A percentile compares a stretch with the other conserved stretches of the same genome.
Conservation (phyloP, 2,797 vertebrate species). For the Fistularia commersonii region DNA sequence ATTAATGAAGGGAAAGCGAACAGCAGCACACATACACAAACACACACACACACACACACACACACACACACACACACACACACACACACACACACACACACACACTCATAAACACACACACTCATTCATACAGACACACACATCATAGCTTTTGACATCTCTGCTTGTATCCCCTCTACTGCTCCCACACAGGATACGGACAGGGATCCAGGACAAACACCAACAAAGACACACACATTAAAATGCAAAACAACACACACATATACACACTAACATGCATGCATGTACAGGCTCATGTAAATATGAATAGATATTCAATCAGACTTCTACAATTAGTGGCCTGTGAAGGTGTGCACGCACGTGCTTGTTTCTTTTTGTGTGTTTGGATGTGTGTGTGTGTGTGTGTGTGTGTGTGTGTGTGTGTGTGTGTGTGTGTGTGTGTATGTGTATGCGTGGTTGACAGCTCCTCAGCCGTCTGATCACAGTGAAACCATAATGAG, state of each 20-base stretch:
- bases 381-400: constrained; percentile 13
- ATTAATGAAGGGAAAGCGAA: constrained; percentile 58
- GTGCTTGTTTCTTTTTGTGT: constrained; percentile 18
- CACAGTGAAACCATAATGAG: constrained; percentile 74
- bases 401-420: constrained; percentile 18
- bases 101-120: constrained; percentile 29
- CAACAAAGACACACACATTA: too few species aligned
- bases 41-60: constrained; percentile 27
- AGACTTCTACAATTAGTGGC: too few species aligned
- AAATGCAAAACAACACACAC: too few species aligned
- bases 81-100: constrained; percentile 3
- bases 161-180: constrained; percentile 59
- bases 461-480: constrained; percentile 69
- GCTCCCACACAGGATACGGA: constrained; percentile 22
- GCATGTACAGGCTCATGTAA: too few species aligned
- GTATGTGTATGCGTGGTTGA: constrained; percentile 56
- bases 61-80: constrained; percentile 12
- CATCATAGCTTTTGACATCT: constrained; percentile 67
- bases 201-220: too few species aligned
- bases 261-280: too few species aligned
- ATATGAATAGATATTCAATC: too few species aligned
- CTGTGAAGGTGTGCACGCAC: constrained; percentile 10
- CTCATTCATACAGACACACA: constrained; percentile 31
- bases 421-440: constrained; percentile 8
- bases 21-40: not conserved